Base-by-base conservation (phyloP, 37 sponge, comb jelly and placozoan species). In the Ianthella basta region DNA sequence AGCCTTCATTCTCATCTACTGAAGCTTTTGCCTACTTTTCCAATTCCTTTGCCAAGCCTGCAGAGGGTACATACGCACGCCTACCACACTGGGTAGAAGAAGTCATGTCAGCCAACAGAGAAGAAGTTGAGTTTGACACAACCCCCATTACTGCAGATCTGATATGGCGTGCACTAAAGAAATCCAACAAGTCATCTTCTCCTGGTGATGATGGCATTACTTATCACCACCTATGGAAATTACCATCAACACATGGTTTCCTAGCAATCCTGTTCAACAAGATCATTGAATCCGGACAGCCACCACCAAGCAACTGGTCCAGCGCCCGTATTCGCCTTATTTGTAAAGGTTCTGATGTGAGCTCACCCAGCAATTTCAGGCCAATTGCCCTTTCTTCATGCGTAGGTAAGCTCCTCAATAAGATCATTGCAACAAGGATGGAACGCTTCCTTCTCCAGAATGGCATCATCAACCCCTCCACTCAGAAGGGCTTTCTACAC, bases 401-500 rank as follows among this genome's bases (percentile, higher is more conserved):
- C 53, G 40, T 75, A 1, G 78, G 78, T 0, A 75, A 41, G 54
- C 2, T 75, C 1, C 40, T 75, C 53, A 13, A 75, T 50, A 75
- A 75, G 54, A 53, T 53, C 44, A 75, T 50, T 53, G 88, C 88
- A 15, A 65, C 4, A 4, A 23, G 79, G 5, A 56, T 88, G 2
- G 88, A 88, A 64, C 36, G 24, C 0, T 83, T 27, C 29, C 64
- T 82, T 23, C n/a, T 4, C 2, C 0, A 19, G 29, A 86, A 86
- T 61, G 29, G n/a, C 23, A 24, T 79, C 0, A 38, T 86, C 37
- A 67, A 86, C 25, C 60, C 44, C 0, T 36, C 29, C 2, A 34
- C 57, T 16, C 84, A 84, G 74, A 84, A 84, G 27, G 84, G 84
- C 57, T 84, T 84, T 70, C 34, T 84, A 10, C 13, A 23, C 8